Evolutionary conservation across 2,888 invertebrate genomes (phyloP), one percentile per base, ranked within the genome.

Genomic region (Drosophila incognita): DNA sequence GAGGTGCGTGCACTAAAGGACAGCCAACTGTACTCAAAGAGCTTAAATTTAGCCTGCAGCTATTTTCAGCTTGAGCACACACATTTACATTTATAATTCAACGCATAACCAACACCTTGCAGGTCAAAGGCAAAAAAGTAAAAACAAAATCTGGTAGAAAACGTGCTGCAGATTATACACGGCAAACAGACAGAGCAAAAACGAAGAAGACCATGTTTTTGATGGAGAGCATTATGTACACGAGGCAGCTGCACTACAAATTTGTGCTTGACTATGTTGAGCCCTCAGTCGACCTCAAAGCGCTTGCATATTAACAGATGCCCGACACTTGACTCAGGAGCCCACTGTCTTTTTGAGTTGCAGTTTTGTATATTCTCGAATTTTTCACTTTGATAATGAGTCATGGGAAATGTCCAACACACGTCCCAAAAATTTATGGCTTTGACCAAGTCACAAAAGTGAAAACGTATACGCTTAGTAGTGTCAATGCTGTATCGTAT

Each of bases 1-100:
- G 8, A 53, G 48, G 29, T n/a, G 24, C 7, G 15, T 29, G n/a
- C 7, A 54, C 21, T 7, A 18, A 33, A 29, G 48, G 27, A 29
- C 57, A 52, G 42, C 46, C 59, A 36, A 53, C 65, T 67, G 73
- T 67, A 62, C 63, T 69, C 65, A 68, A 68, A 69, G 67, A 54
- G 66, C 67, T 73, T 70, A 69, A 83, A 73, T 69, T 52, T 69
- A 53, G 68, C 83, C 70, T 73, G 70, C 58, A 76, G 81, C 73
- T 71, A 80, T 81, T 83, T 79, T 76, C 66, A 69, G 65, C 73
- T 76, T 61, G 38, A 76, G 81, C 60, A 76, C 69, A 83, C 81
- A 83, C 79, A 83, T 81, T 83, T 79, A 46, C 80, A 76, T 81
- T 80, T 83, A 81, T 81, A 83, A 82, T 81, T 70, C 69, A 79